These are phyloP conservation scores for Myiopsitta monachus DNA, from an alignment of 2,113 vertebrate species.

Conservation along the genomic window DNA sequence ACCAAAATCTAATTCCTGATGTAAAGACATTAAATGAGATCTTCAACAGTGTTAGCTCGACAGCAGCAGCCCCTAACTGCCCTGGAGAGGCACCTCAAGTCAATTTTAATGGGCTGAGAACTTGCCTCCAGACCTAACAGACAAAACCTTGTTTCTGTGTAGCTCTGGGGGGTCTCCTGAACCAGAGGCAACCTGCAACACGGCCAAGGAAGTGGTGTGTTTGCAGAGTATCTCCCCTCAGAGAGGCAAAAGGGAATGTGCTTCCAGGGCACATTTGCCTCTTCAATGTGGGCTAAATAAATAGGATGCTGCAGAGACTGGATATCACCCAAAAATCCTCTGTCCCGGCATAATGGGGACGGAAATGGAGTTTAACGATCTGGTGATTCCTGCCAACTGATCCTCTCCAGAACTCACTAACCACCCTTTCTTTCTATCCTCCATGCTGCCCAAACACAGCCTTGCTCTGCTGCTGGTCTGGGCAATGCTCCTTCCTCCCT, in stretches of 20 bases:
- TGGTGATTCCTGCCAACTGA: neutral
- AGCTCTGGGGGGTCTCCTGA: neutral
- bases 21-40: neutral
- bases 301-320: neutral
- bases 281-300: neutral
- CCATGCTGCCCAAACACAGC: accelerated
- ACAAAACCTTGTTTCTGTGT: neutral
- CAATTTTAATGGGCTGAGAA: neutral
- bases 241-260: neutral
- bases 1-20: neutral
- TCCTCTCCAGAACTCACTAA: neutral
- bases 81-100: neutral
- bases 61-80: neutral
- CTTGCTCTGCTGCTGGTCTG: neutral
- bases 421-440: neutral
- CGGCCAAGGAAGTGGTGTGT: neutral
- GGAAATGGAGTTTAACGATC: neutral
- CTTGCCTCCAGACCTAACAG: neutral
- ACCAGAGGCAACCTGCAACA: neutral
- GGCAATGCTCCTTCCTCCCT: neutral
- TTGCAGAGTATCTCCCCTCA: neutral
- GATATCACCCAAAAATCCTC: neutral
- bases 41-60: neutral
- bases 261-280: neutral
- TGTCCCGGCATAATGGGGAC: neutral